Evolutionary conservation across 1,140 invertebrate genomes (phyloP), one percentile per base, ranked within the genome.

Genomic region (Alviniconcha marisindica): DNA sequence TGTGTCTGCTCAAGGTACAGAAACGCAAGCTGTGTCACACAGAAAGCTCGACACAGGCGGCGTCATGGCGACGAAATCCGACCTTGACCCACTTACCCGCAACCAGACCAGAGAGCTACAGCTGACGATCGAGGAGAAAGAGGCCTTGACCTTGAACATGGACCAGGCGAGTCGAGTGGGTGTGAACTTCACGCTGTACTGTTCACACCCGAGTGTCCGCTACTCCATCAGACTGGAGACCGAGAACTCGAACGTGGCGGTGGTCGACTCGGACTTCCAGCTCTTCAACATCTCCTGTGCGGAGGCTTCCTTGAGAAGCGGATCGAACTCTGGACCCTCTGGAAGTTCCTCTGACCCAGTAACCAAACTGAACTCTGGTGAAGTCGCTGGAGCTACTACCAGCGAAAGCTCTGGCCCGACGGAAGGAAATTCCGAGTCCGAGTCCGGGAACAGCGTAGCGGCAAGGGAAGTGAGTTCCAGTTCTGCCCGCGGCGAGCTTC

Each of bases 111-210:
- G 33, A 18, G 78, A 80, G n/a, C 78, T 80, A 21, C 56, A 80
- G 28, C 78, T 80, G 40, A 36, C 0, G 15, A 14, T 21, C 21
- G 48, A 38, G 0, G 31, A 78, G 21, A 31, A 18, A 4, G 24
- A 66, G 21, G 14, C 31, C 60, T 28, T 66, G 21, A 69, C 18
- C 7, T 21, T 80, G 38, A 21, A 38, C 56, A 63, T 66, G 78
- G 10, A 40, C 4, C 31, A 66, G 18, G 10, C 18, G 40, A 21
- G 28, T 10, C 24, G 1, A 15, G 60, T 80, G 7, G 31, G n/a
- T 31, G 56, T 80, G 0, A 69, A 66, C 60, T 12, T 69, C 78
- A 80, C 40, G 2, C 24, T 80, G 78, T 69, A 80, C 56, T 80
- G 78, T 28, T 42, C 38, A 2, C 78, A 80, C n/a, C 78, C 54